A percentile compares a stretch with the other conserved stretches of the same genome.
These are phyloP conservation scores for Rhagophthalmus giganteus DNA, from an alignment of 2,888 invertebrate genomes.

Conservation along the genomic window DNA sequence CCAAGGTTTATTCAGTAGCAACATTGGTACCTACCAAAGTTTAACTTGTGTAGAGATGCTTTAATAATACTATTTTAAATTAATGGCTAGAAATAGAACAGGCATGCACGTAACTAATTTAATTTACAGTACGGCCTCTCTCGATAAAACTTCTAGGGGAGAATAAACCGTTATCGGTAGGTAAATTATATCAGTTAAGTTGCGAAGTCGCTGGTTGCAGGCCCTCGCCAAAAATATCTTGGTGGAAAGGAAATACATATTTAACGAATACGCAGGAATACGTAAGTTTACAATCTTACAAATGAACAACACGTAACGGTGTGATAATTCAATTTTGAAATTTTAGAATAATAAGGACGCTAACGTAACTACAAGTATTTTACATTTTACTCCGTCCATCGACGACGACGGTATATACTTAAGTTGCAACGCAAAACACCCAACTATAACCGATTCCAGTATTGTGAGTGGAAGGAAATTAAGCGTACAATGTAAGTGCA, in stretches of 20 bases:
- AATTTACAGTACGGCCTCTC: constrained; percentile 69
- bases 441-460: constrained; percentile 71
- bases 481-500: constrained; percentile 80
- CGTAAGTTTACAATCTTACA: constrained; percentile 57
- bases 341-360: constrained; percentile 66
- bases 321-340: background rate
- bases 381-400: constrained; percentile 76
- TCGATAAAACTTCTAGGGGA: constrained; percentile 70
- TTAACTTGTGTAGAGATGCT: constrained; percentile 1
- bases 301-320: no score
- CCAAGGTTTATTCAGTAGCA: constrained; percentile 3
- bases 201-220: constrained; percentile 75
- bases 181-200: constrained; percentile 69
- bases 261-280: constrained; percentile 68
- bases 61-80: background rate
- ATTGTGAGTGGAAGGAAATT: constrained; percentile 80
- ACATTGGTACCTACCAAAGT: background rate
- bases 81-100: background rate
- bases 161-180: constrained; percentile 72
- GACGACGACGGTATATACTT: constrained; percentile 79
- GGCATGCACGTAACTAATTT: constrained; percentile 51
- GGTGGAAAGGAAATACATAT: constrained; percentile 73
- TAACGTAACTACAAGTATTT: constrained; percentile 75
- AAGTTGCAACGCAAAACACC: constrained; percentile 77
- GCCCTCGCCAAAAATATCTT: constrained; percentile 71